Conservation (phyloP, 2,888 invertebrate species). For the Amitus sp. region DNA sequence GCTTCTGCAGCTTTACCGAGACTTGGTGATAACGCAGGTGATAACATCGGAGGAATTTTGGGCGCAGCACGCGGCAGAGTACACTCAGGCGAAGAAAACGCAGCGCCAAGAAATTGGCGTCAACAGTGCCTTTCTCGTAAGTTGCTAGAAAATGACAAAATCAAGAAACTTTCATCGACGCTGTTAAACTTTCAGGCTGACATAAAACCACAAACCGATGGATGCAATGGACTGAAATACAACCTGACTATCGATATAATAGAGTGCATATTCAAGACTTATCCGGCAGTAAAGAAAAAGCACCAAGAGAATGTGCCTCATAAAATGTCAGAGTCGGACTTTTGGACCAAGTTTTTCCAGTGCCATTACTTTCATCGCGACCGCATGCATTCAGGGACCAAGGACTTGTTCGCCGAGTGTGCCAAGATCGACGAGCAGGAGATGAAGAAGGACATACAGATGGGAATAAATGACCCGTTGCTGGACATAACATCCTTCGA, state of each 20-base stretch:
- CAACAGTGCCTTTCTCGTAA: constrained; percentile 72
- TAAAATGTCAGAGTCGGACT: constrained; percentile 94
- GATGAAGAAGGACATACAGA: constrained; percentile 79
- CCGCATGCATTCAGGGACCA: constrained; percentile 86
- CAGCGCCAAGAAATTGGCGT: constrained; percentile 88
- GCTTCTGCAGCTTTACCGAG: constrained; percentile 93
- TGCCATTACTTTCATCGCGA: constrained; percentile 99
- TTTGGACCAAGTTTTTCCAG: constrained; percentile 99
- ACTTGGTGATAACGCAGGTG: constrained; percentile 95
- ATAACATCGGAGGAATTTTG: constrained; percentile 98
- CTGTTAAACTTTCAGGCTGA: constrained; percentile 77
- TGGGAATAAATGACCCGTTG: constrained; percentile 82
- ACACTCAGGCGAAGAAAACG: constrained; percentile 77
- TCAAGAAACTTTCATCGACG: constrained; percentile 2
- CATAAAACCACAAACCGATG: constrained; percentile 96
- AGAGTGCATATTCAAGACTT: constrained; percentile 98
- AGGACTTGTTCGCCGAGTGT: constrained; percentile 98
- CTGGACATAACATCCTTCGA: constrained; percentile 86
- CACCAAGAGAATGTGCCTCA: constrained; percentile 96
- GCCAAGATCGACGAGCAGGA: constrained; percentile 93
- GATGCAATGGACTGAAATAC: constrained; percentile 95
- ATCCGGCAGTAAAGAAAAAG: constrained; percentile 97
- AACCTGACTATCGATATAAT: constrained; percentile 97
- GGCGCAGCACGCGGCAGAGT: constrained; percentile 86
- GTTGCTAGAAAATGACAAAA: constrained; percentile 28